Evolutionary conservation across 2,888 invertebrate species (phyloP).

Genomic region (Deilephila porcellus): DNA sequence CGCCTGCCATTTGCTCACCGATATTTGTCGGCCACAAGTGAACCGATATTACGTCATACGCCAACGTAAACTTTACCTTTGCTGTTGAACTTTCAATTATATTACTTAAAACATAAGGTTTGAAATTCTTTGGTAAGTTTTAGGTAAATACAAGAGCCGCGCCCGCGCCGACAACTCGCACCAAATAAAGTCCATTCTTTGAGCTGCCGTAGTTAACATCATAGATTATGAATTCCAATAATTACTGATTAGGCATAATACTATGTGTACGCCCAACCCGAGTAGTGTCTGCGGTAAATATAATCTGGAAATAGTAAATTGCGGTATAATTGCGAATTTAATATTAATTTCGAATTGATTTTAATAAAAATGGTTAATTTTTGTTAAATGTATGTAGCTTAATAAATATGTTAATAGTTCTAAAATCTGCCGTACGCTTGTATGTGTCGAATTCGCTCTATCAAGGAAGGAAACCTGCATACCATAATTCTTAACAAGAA

Average conservation of each 20-base stretch:
- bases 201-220: slow-evolving; percentile 67
- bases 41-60: slow-evolving; percentile 59
- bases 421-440: too few species aligned
- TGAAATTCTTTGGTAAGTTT: slow-evolving; percentile 44
- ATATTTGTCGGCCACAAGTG: slow-evolving; percentile 53
- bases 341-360: too few species aligned
- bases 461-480: too few species aligned
- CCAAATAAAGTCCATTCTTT: slow-evolving; percentile 65
- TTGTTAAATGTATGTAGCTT: too few species aligned
- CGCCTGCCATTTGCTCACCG: slow-evolving; percentile 50
- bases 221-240: slow-evolving; percentile 52
- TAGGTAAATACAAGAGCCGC: slow-evolving; percentile 51
- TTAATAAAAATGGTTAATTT: too few species aligned
- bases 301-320: background rate
- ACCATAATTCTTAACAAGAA: too few species aligned
- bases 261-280: background rate
- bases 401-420: too few species aligned
- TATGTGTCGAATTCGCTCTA: too few species aligned
- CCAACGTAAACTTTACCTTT: slow-evolving; percentile 8
- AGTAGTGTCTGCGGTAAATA: background rate
- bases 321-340: background rate
- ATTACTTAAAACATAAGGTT: slow-evolving; percentile 38
- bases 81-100: slow-evolving; percentile 44
- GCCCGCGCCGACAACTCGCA: slow-evolving; percentile 58
- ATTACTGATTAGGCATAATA: slow-evolving; percentile 34